Percentiles rank a stretch among this genome's conserved stretches.
Evolutionary conservation across 2,888 invertebrate genomes (phyloP).

Genomic region (Fissipunctia ypsillon): DNA sequence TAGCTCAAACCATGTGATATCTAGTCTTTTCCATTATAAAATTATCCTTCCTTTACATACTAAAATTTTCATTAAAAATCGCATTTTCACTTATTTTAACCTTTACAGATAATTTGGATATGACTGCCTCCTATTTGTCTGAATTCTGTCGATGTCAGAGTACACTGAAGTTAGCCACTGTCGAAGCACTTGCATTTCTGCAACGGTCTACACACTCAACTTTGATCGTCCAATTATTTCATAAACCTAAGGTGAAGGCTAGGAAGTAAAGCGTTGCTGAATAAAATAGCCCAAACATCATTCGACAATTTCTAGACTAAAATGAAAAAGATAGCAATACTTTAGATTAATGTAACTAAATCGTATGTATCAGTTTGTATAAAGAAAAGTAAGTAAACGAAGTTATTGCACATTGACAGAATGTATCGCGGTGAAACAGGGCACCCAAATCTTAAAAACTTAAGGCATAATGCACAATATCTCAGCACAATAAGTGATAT

Average conservation of each 20-base stretch:
- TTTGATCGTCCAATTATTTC: conserved; percentile 64
- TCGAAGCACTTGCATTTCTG: conserved; percentile 60
- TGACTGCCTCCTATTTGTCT: conserved; percentile 56
- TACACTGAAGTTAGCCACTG: conserved; percentile 42
- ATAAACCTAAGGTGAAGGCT: conserved; percentile 62
- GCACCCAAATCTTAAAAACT: conserved; percentile 83
- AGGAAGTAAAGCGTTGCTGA: conserved; percentile 59
- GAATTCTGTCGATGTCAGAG: conserved; percentile 39
- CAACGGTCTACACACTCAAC: conserved; percentile 52
- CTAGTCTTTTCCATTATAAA: conserved; percentile 87
- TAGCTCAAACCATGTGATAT: conserved; percentile 90
- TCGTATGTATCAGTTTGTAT: conserved; percentile 90
- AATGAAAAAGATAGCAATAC: conserved; percentile 90
- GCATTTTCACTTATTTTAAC: conserved; percentile 63
- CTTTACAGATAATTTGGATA: conserved; percentile 63
- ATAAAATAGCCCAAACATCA: conserved; percentile 80
- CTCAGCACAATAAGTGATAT: conserved; percentile 87
- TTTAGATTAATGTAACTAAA: conserved; percentile 90
- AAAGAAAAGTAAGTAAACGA: conserved; percentile 85
- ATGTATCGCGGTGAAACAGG: conserved; percentile 83
- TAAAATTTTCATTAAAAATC: conserved; percentile 67
- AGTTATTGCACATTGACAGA: conserved; percentile 86
- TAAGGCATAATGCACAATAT: conserved; percentile 87
- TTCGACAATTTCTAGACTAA: conserved; percentile 89
- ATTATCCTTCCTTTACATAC: conserved; percentile 76